Evolutionary conservation across 30 jellyfish, hydroid and myxozoan species (phyloP), one percentile per base, ranked within the genome.

Genomic region (Aurelia aurita complex sp. Pacific): DNA sequence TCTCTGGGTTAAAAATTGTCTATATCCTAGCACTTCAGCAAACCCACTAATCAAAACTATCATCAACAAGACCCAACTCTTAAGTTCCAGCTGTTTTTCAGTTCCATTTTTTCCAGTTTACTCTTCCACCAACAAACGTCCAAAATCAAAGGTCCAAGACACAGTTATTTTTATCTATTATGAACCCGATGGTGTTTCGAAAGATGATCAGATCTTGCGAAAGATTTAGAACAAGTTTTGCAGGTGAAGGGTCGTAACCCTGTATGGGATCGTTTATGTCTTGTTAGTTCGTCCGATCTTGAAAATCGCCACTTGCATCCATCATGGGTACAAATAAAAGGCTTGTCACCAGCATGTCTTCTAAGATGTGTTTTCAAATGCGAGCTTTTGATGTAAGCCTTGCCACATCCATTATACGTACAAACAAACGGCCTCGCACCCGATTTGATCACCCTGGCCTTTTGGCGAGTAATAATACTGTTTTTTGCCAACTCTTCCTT

Each of bases 291-390:
- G 46, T 88, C 97, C 42, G 92, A 80, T 51, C 97, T 46, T 32
- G 97, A 88, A 81, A 88, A 88, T 60, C 89, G 64, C 97, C 97
- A 88, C 57, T 40, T 88, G 79, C 97, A 88, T 7, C 85, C 97
- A 42, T 74, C 91, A 67, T 66, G 69, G 69, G 82, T 69, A 69
- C 97, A 88, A 16, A 79, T 42, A 52, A 88, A 88, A 66, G 97
- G 97, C 64, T 81, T 88, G 69, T 80, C 97, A 46, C 97, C 97
- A 18, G 81, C 62, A 68, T 88, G 97, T 17, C 97, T 54, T n/a
- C 92, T 77, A 32, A 88, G 29, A 50, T 88, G 97, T 38, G 92
- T 88, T 81, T 81, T 88, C 67, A 88, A 64, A 81, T 88, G 97
- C 52, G 97, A 70, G 53, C 97, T 88, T 60, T 88, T 88, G 16